Evolutionary conservation across 2,113 vertebrate genomes (phyloP).

Genomic region (Forbesichthys papilliferus): DNA sequence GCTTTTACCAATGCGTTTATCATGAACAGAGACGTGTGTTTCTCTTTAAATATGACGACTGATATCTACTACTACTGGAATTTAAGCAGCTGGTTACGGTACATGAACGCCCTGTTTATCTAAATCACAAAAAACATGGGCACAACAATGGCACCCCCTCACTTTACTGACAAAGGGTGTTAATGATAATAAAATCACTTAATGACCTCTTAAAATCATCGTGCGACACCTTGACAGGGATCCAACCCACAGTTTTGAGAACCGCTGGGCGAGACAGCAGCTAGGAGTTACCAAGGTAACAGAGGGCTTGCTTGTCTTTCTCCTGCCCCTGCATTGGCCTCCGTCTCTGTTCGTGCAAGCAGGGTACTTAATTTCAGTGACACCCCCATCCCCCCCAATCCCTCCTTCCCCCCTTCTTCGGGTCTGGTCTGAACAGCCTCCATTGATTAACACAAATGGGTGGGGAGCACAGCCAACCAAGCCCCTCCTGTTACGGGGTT

Average conservation of each 20-base stretch:
- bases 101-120: too few species aligned
- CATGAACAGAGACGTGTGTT: too few species aligned
- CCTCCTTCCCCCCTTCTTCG: conserved; percentile 31
- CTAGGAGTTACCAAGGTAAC: conserved; percentile 65
- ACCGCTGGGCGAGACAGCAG: conserved; percentile 26
- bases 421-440: conserved; percentile 74
- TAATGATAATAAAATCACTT: neutral
- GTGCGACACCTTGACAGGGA: neutral
- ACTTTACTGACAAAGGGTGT: too few species aligned
- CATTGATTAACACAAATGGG: conserved; percentile 81
- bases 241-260: conserved; percentile 11
- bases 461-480: conserved; percentile 55
- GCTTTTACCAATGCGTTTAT: too few species aligned
- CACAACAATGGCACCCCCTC: neutral
- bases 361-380: conserved; percentile 76
- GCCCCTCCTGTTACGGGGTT: conserved; percentile 71
- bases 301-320: conserved; percentile 38
- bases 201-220: too few species aligned
- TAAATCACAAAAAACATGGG: neutral
- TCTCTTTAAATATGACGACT: too few species aligned
- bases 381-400: conserved; percentile 38
- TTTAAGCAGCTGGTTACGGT: too few species aligned
- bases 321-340: conserved; percentile 40
- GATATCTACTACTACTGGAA: too few species aligned
- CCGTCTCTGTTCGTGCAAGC: conserved; percentile 65